Evolutionary conservation across 1,140 invertebrate species (phyloP).

Genomic region (Choristoneura fumiferana): DNA sequence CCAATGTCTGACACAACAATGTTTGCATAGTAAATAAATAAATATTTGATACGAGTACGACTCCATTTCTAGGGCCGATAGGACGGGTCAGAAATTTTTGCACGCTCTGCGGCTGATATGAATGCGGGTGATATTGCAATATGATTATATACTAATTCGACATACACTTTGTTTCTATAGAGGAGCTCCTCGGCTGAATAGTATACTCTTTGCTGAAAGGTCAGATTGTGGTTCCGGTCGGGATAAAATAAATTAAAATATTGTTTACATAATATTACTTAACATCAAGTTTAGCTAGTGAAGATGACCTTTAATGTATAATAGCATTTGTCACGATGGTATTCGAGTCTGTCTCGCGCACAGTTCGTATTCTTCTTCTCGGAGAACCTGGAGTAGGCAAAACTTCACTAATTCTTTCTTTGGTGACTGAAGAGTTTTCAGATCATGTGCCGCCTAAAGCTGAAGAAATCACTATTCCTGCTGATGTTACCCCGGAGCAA

Average conservation of each 20-base stretch:
- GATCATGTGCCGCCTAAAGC: slow-evolving; percentile 96
- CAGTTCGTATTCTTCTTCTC: slow-evolving; percentile 93
- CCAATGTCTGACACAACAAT: too few relatives aligned
- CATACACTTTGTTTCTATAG: too few relatives aligned
- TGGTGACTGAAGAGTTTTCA: slow-evolving; percentile 98
- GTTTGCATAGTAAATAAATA: too few relatives aligned
- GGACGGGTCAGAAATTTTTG: too few relatives aligned
- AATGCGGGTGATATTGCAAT: too few relatives aligned
- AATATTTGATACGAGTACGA: too few relatives aligned
- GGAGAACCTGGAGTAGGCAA: slow-evolving; percentile 97
- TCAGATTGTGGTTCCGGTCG: slow-evolving; percentile 15
- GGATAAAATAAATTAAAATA: slow-evolving; percentile 3
- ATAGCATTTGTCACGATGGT: slow-evolving; percentile 49
- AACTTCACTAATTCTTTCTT: slow-evolving; percentile 96
- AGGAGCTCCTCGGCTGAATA: too few relatives aligned
- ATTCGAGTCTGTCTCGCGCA: slow-evolving; percentile 79
- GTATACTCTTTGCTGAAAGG: too few relatives aligned
- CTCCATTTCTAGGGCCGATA: too few relatives aligned
- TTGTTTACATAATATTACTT: slow-evolving; percentile 13
- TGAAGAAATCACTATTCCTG: slow-evolving; percentile 99
- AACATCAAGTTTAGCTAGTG: neutral
- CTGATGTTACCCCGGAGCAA: slow-evolving; percentile 98
- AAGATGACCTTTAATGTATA: slow-evolving; percentile 21
- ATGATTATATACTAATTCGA: too few relatives aligned
- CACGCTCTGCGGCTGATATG: too few relatives aligned